Base-by-base conservation (phyloP, 2,797 vertebrate species). In the Pampus argenteus region DNA sequence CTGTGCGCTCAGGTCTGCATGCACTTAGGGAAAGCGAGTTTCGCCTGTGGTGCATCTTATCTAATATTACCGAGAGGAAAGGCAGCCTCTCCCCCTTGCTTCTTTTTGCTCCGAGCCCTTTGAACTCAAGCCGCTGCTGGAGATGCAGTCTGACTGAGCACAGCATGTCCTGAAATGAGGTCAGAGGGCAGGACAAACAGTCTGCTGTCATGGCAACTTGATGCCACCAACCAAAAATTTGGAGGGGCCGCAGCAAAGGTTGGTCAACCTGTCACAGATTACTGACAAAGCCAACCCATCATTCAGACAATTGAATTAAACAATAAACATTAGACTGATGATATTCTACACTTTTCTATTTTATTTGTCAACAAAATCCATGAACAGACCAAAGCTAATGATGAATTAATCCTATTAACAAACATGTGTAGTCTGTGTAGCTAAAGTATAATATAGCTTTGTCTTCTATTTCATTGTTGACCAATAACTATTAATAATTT, bases 151-250 rank as follows among this genome's bases (percentile, higher is more conserved):
- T 86, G 87, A 90, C 86, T 87, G 87, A 92, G 89, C 86, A 83
- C 92, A 91, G 91, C 84, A 64, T 80, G 86, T 90, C 87, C 87
- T 92, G 83, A 87, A 83, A 88, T 66, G 75, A 85, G 92, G 93
- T 92, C 91, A 94, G 86, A 91, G 93, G 89, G 83, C 91, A 93
- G 87, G 83, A 87, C 86, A 91, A 91, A 91, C 88, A 87, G 92
- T 94, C 93, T 93, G 89, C 78, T 84, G 92, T 92, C 92, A 93
- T 93, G 89, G 92, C 88, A 93, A 94, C 91, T 76, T 81, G 74
- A 91, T 88, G 86, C 85, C 83, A 89, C 81, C 74, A 34, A 82
- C 70, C 68, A 77, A 76, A 84, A 85, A 79, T 79, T 74, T 60
- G 52, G 47, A 78, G 67, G 76, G 51, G 66, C 64, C 13, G 1